Evolutionary conservation across 1,140 invertebrate species (phyloP), one percentile per base, ranked within the genome.

Genomic region (Geopemphigus sp.): DNA sequence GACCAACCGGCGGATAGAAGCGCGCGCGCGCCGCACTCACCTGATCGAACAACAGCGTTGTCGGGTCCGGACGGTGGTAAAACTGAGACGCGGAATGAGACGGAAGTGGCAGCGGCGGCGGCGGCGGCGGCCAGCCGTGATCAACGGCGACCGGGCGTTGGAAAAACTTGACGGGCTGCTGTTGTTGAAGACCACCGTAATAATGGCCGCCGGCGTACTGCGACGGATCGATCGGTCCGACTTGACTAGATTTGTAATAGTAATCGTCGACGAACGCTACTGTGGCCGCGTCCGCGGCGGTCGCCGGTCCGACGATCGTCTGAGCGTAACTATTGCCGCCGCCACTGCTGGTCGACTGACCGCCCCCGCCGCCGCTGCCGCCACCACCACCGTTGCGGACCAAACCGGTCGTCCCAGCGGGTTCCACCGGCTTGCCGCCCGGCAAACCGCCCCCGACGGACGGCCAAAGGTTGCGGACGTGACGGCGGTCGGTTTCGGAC

Each of bases 231-330:
- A 22, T n/a, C 4, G 32, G 14, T 26, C 22, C 39, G 39, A 50
- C 39, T 63, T 78, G 74, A 78, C 74, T 78, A 78, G 74, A 78
- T 78, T 78, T 29, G 61, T 76, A 59, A 47, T 74, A 74, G 22
- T 50, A 76, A 61, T 47, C 47, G 22, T 61, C 19, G 54, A 24
- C 24, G 12, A n/a, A 11, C 73, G 32, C 32, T n/a, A n/a, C n/a
- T n/a, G n/a, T 76, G 12, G 56, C 22, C 8, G 14, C 10, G 15
- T 70, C 66, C 11, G 45, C 29, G 14, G 15, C n/a, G n/a, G n/a
- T n/a, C n/a, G n/a, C n/a, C n/a, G n/a, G n/a, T n/a, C n/a, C n/a
- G n/a, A n/a, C n/a, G n/a, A n/a, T 47, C 61, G 57, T 76, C 22
- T 59, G 74, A 19, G 29, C 39, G 39, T 78, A 63, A 8, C 74